Evolutionary conservation across 2,888 invertebrate genomes (phyloP), one percentile per base, ranked within the genome.

Genomic region (Erebia epiphron): DNA sequence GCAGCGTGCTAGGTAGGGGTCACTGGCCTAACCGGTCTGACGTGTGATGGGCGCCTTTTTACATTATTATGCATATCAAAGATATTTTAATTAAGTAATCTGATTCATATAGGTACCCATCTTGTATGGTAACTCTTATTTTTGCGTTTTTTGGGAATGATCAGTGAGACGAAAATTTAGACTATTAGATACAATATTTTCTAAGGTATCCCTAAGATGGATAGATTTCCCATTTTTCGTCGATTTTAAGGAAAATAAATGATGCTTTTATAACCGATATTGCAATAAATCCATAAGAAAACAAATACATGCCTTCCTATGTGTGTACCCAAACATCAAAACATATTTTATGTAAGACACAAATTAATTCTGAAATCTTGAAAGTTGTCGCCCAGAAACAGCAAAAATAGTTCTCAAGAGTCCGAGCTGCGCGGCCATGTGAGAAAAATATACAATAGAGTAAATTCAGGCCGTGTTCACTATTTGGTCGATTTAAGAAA

Each of bases 1-100:
- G 64, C 72, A 68, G 68, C 70, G 52, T 21, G 60, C 72, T 71
- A 74, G 66, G 79, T 78, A 79, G 81, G 80, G 89, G 87, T 88
- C 86, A 79, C 62, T 81, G 87, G 86, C 89, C 90, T 79, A 86
- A 90, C 91, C 91, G 91, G 91, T 91, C 87, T 76, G 83, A 80
- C 83, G 84, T 84, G 83, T 86, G 85, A 83, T 82, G 82, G 74
- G 78, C 79, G 82, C 79, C 83, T 82, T 78, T 56, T 79, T n/a
- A 50, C 5, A n/a, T 50, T 50, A 50, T 50, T 14, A n/a, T n/a
- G 1, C 43, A 79, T 78, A 80, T 79, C 80, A 79, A 82, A 80
- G 83, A 83, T 83, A 81, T 75, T 78, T 75, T n/a, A n/a, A n/a
- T 78, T 78, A 79, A 80, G 80, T 80, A 79, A 75, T 78, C 66